These are phyloP conservation scores for Excalfactoria chinensis DNA, from an alignment of 2,113 vertebrate species.

Conservation along the genomic window DNA sequence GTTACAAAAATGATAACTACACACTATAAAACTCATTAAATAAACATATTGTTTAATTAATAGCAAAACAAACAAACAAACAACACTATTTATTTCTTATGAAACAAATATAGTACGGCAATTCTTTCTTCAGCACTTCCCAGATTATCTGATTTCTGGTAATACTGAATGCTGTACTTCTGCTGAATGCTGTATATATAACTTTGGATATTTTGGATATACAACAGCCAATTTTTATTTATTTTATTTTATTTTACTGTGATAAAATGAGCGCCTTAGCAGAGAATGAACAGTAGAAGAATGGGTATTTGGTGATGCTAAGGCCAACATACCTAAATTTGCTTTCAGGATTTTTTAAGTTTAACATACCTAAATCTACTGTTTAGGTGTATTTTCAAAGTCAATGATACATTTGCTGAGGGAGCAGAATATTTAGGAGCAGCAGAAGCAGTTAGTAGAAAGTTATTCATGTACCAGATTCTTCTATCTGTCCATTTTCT, in stretches of 20 bases:
- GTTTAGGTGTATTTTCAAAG: background rate
- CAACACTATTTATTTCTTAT: background rate
- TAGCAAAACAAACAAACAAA: background rate
- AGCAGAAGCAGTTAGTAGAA: background rate
- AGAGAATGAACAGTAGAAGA: background rate
- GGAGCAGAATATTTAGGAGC: background rate
- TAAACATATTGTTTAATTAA: background rate
- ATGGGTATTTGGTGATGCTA: background rate
- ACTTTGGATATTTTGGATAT: background rate
- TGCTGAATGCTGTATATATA: too few relatives aligned
- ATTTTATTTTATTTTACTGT: background rate
- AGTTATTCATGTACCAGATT: background rate
- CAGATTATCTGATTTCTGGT: background rate
- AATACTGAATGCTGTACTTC: background rate
- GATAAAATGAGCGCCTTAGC: background rate
- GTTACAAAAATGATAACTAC: background rate
- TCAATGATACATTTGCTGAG: background rate
- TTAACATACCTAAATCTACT: background rate
- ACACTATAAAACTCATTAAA: background rate
- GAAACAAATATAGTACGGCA: background rate
- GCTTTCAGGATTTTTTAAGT: background rate
- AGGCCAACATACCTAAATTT: background rate
- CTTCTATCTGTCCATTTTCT: background rate
- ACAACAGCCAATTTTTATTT: background rate
- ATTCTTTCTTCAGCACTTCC: background rate